Percentiles rank a stretch among this genome's conserved stretches.
Conservation (phyloP, 2,888 invertebrate species). For the Sarcophaga subvicina region DNA sequence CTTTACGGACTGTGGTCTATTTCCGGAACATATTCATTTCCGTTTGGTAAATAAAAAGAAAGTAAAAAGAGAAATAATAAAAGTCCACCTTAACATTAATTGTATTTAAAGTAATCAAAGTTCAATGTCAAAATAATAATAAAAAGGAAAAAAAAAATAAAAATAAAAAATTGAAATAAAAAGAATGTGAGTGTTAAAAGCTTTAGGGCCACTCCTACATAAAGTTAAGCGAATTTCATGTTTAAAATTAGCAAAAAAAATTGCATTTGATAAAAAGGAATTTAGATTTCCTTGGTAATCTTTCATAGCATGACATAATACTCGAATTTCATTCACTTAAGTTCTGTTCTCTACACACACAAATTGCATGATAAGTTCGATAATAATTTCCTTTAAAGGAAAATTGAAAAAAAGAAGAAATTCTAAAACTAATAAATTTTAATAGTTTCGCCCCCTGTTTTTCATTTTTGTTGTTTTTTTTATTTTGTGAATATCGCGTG, state of each 20-base stretch:
- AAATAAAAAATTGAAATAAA: constrained; percentile 1
- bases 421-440: too few species aligned
- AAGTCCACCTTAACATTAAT: constrained; percentile 28
- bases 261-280: constrained; percentile 7
- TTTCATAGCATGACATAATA: too few species aligned
- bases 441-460: too few species aligned
- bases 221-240: constrained; percentile 35
- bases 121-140: constrained; percentile 53
- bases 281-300: neutral
- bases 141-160: constrained; percentile 1
- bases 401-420: too few species aligned
- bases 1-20: constrained; percentile 19
- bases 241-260: constrained; percentile 9
- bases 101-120: constrained; percentile 61
- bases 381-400: too few species aligned
- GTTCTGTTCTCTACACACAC: too few species aligned
- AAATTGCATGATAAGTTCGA: too few species aligned
- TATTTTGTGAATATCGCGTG: too few species aligned
- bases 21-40: constrained; percentile 33
- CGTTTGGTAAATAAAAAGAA: neutral
- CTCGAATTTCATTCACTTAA: too few species aligned
- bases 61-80: neutral
- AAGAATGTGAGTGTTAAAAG: neutral
- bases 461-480: too few species aligned
- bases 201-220: constrained; percentile 36